Base-by-base conservation (phyloP, 2,888 invertebrate genomes). In the Lasius platythorax region DNA sequence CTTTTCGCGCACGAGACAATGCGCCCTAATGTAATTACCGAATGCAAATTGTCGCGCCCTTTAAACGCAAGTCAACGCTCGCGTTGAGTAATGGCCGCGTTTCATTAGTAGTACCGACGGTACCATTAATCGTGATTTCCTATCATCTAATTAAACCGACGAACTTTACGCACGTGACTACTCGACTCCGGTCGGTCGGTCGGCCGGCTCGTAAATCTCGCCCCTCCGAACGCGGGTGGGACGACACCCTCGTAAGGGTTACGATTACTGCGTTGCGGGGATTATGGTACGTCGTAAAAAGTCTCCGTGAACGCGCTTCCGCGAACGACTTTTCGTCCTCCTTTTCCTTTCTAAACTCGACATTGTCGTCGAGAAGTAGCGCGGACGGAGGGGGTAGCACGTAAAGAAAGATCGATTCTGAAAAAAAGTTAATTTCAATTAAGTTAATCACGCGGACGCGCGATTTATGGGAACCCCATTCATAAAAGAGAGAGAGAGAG, bases 81-180 rank as follows among this genome's bases (percentile, higher is more conserved):
- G 79, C 76, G 53, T 8, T 68, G 90, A 89, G 79, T 89, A 84
- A 86, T 68, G 79, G 53, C 56, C 68, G 66, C 78, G 82, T 89
- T 85, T 88, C 85, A 88, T 90, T 87, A 79, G 72, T n/a, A 53
- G 37, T 37, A 37, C 50, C 66, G 53, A 46, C 53, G 40, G 63
- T 43, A 61, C 68, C 61, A 84, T 86, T 90, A 90, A 88, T 83
- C 86, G 81, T 81, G 70, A 70, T 66, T n/a, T 67, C 83, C 79
- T 84, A 83, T 88, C 86, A 83, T 82, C 79, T 89, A 89, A 90
- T 90, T 87, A 89, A 90, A 86, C 78, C 78, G 74, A 61, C 73
- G 37, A 84, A 82, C 64, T 67, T 46, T 63, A 68, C 70, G 68
- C 83, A 74, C 84, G 84, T 82, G 87, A 84, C 70, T 66, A 61